Conservation (phyloP, 2,113 vertebrate genomes). For the Spilogale gracilis region DNA sequence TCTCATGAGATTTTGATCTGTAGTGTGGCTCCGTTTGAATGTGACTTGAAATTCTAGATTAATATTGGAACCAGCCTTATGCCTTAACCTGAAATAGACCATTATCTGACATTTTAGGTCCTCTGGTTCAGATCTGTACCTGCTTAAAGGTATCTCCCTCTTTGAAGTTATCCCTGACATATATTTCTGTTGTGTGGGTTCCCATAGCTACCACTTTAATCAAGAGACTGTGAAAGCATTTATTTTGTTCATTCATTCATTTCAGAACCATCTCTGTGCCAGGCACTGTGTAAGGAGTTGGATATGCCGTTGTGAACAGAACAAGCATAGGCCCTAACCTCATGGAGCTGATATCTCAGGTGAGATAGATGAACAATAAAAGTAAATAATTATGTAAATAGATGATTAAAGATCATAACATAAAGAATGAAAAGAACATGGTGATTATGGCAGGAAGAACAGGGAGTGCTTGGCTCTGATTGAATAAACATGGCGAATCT, state of each 20-base stretch:
- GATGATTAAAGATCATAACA: neutral
- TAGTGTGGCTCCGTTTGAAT: neutral
- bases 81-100: conserved; percentile 23
- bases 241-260: neutral
- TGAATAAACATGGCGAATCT: neutral
- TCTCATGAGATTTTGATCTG: neutral
- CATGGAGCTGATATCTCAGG: neutral
- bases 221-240: neutral
- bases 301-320: neutral
- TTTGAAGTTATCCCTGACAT: conserved; percentile 33
- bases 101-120: neutral
- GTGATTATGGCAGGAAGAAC: neutral
- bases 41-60: conserved; percentile 44
- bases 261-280: neutral
- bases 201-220: neutral
- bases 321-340: neutral
- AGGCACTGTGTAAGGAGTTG: neutral
- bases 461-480: neutral
- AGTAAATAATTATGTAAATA: neutral
- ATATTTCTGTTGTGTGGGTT: neutral
- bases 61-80: conserved; percentile 15
- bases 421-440: neutral
- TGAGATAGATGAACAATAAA: neutral
- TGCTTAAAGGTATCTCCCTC: conserved; percentile 10
- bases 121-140: neutral